Evolutionary conservation across 2,113 vertebrate genomes (phyloP).

Genomic region (Fulica atra): DNA sequence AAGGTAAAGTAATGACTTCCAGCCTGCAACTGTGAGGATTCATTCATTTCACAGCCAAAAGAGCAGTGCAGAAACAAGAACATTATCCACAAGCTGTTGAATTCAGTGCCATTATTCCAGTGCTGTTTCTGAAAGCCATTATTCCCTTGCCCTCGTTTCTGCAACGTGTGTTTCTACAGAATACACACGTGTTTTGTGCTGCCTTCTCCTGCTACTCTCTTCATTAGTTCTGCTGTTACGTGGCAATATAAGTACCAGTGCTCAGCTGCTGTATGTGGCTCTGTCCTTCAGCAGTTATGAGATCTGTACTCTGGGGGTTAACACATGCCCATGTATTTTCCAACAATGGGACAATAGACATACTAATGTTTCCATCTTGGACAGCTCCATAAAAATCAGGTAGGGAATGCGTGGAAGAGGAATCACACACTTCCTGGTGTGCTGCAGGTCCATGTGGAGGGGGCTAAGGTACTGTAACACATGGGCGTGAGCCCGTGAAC

Average conservation of each 20-base stretch:
- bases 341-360: neutral
- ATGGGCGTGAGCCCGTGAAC: rapidly evolving
- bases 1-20: neutral
- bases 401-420: neutral
- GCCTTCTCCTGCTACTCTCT: neutral
- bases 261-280: neutral
- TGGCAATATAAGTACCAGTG: neutral
- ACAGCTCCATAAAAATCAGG: neutral
- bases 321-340: neutral
- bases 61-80: neutral
- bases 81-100: neutral
- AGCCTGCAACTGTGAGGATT: neutral
- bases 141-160: neutral
- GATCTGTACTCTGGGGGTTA: neutral
- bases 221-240: neutral
- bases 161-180: neutral
- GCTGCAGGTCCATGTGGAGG: neutral
- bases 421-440: neutral
- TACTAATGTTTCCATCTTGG: neutral
- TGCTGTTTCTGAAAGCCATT: neutral
- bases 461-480: neutral
- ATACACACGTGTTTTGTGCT: neutral
- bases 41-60: neutral
- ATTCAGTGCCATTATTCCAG: neutral
- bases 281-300: neutral